These are phyloP conservation scores for Pelobates cultripes DNA, from an alignment of 2,797 vertebrate genomes.

Conservation along the genomic window DNA sequence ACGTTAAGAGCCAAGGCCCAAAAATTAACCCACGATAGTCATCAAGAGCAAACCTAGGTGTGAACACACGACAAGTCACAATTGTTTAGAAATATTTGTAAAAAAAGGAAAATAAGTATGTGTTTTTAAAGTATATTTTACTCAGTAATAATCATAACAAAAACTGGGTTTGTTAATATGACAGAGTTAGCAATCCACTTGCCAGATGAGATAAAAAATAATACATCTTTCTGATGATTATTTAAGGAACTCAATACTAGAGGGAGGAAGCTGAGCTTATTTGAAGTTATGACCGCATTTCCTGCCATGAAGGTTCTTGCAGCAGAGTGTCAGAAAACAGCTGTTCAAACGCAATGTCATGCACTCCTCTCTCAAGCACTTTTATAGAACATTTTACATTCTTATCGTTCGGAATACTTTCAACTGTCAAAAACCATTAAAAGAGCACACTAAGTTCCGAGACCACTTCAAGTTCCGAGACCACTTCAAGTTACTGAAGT, in stretches of 20 bases:
- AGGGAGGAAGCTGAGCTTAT: constrained; percentile 36
- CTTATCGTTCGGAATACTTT: not conserved
- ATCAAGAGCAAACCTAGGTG: too few relatives aligned
- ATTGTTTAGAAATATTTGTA: too few relatives aligned
- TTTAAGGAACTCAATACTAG: not conserved
- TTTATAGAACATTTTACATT: not conserved
- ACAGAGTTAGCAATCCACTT: not conserved
- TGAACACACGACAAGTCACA: too few relatives aligned
- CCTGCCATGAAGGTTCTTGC: constrained; percentile 21
- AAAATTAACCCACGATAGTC: too few relatives aligned
- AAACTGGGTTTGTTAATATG: not conserved
- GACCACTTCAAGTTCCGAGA: too few relatives aligned
- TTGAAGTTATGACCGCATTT: constrained; percentile 36
- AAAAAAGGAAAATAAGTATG: too few relatives aligned
- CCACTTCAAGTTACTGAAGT: too few relatives aligned
- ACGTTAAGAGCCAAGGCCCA: too few relatives aligned
- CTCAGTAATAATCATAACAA: too few relatives aligned
- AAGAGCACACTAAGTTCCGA: too few relatives aligned
- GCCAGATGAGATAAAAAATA: not conserved
- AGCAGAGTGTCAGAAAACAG: not conserved
- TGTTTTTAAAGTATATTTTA: too few relatives aligned
- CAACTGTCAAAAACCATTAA: too few relatives aligned
- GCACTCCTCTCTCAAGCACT: not conserved
- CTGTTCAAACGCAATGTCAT: not conserved
- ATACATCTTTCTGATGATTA: not conserved